These are phyloP conservation scores for Lamellibrachia columna DNA, from an alignment of 2,888 invertebrate species.

Conservation along the genomic window DNA sequence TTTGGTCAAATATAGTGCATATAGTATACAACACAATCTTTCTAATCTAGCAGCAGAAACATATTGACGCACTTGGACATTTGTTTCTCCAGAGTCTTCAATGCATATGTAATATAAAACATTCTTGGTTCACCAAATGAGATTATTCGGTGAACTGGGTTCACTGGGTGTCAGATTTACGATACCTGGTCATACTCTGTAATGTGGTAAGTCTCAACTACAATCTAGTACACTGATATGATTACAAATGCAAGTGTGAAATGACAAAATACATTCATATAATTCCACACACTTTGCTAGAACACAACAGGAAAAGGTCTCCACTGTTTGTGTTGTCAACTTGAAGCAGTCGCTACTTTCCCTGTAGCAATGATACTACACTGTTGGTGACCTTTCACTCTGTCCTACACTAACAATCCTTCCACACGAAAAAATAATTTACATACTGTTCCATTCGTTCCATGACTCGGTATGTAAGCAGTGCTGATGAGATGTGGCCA, in stretches of 20 bases:
- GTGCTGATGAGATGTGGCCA: background rate
- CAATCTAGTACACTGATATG: background rate
- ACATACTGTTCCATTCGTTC: background rate
- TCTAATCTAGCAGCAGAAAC: background rate
- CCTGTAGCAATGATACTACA: background rate
- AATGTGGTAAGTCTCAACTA: background rate
- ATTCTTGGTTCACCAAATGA: background rate
- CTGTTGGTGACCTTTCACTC: background rate
- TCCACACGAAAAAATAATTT: constrained; percentile 7
- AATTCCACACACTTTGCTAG: background rate
- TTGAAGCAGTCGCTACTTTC: background rate
- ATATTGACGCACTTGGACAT: background rate
- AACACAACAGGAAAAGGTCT: too few relatives aligned
- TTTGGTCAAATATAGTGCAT: background rate
- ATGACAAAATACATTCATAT: background rate
- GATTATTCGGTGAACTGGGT: background rate
- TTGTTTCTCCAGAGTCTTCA: background rate
- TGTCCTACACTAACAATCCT: background rate
- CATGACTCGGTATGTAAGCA: background rate
- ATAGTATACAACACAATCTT: background rate
- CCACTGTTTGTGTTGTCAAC: background rate
- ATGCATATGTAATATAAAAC: background rate
- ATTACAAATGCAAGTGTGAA: background rate
- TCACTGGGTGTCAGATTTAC: background rate
- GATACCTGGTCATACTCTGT: background rate